Base-by-base conservation (phyloP, 2,797 vertebrate genomes). In the Malurus leucopterus region DNA sequence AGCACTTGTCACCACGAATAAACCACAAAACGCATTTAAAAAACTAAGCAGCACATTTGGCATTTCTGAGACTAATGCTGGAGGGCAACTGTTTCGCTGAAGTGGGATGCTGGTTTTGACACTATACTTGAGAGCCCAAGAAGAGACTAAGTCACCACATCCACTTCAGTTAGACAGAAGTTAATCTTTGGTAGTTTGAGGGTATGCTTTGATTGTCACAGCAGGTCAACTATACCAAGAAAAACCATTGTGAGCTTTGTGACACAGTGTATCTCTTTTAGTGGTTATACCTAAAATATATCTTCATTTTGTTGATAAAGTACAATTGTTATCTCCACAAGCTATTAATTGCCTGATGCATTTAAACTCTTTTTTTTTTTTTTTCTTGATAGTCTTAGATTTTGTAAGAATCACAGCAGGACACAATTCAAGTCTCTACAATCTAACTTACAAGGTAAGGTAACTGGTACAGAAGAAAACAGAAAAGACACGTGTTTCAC, bases 1-100 rank as follows among this genome's bases (percentile, higher is more conserved):
- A 94, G 72, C 54, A 83, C 50, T 85, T 91, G 82, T 90, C 92
- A 89, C 70, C 65, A 50, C 1, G 5, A 90, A 90, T 94, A 91
- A 87, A 72, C 43, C 34, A 57, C 55, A 85, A 65, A 54, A 77
- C 3, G 9, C 59, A 59, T 86, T 82, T 75, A 65, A 84, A 65
- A 77, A 87, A 79, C 64, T 23, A 91, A 92, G 67, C 55, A 84
- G 88, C 23, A 58, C 24, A 73, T 40, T 59, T 92, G 87, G 73
- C 73, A 91, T 93, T 93, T 94, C 79, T 75, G 32, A 93, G 70
- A 78, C 40, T 68, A 78, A 58, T 13, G 82, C 85, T 72, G 51
- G 59, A 88, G 70, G 94, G 80, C 47, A 91, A 67, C 30, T 57
- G 23, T 71, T 87, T 75, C 0, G 3, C 51, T 89, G 65, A 89